Base-by-base conservation (phyloP, 2,888 invertebrate genomes). In the Argyra leucocephala region DNA sequence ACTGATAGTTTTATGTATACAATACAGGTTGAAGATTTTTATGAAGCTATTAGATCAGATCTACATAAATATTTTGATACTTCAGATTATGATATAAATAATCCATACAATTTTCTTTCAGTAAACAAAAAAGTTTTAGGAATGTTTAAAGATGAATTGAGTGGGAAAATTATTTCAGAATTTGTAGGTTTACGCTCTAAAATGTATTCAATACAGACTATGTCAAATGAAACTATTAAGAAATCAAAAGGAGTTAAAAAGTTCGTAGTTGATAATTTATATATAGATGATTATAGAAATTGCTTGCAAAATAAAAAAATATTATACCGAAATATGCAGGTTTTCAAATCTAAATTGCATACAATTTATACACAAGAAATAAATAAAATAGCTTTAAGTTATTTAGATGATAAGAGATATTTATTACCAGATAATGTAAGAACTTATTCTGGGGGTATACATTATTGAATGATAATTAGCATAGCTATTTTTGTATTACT, bases 21-120 rank as follows among this genome's bases (percentile, higher is more conserved):
- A 12, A 26, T 67, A 26, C 62, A 37, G 31, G 65, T 64, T n/a
- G 36, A 64, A 48, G 66, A 68, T 62, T 67, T 66, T 61, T 68
- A 66, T 62, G 57, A 48, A 9, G 24, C 65, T 22, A 67, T 67
- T 18, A 63, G 62, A 48, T 21, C 12, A 18, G 64, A 65, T 36
- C 10, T 66, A 5, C 31, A 57, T 24, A 62, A 63, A 59, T 64
- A 64, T 62, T 77, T 76, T 68, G 76, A 76, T 70, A 75, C 74
- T n/a, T 74, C 73, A 3, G 72, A 73, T 66, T 74, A 72, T 66
- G 26, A 65, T 5, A 5, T 48, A n/a, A 61, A 69, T 62, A 76
- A 76, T 69, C 10, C 63, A 9, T 72, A 71, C 64, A 63, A 66
- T n/a, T 71, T 74, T 26, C 70, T 70, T 1, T 64, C 48, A 64